Percentiles rank a stretch among this genome's conserved stretches.
phyloP scores from a whole-genome alignment of 2,888 invertebrate genomes.

The Eulithis testata region DNA sequence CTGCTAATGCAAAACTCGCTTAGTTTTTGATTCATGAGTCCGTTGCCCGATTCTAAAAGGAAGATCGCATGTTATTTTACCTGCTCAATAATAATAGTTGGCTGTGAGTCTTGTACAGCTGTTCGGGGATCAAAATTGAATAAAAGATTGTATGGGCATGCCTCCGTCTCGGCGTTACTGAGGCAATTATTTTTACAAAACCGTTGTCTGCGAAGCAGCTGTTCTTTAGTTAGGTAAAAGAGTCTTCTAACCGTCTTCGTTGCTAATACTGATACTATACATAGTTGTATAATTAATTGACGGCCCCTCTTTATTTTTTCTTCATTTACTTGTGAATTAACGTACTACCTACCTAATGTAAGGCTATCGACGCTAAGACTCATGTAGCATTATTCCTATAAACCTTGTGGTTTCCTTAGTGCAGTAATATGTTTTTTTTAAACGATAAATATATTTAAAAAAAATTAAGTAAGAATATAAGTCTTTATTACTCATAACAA shows the following conservation, averaged over 20 bases:
- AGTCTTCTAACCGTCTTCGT: background rate
- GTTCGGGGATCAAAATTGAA: slow-evolving; percentile 63
- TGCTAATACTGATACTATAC: background rate
- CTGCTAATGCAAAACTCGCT: slow-evolving; percentile 2
- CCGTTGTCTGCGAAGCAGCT: slow-evolving; percentile 29
- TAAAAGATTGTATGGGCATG: slow-evolving; percentile 54
- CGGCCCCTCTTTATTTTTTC: too few species aligned
- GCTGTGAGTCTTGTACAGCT: slow-evolving; percentile 61
- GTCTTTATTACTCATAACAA: too few species aligned
- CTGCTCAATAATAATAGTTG: slow-evolving; percentile 66
- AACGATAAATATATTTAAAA: too few species aligned
- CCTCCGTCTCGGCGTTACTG: slow-evolving; percentile 53
- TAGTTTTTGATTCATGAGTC: slow-evolving; percentile 36
- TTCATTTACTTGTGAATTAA: too few species aligned
- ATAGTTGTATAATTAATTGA: too few species aligned
- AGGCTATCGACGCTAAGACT: too few species aligned
- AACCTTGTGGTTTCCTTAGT: too few species aligned
- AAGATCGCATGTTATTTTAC: slow-evolving; percentile 67
- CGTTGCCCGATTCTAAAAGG: slow-evolving; percentile 46
- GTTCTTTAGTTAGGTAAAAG: slow-evolving; percentile 10
- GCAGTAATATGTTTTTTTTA: too few species aligned
- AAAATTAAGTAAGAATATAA: too few species aligned
- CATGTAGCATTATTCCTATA: too few species aligned
- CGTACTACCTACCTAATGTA: too few species aligned
- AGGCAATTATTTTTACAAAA: slow-evolving; percentile 41